phyloP scores from a whole-genome alignment of 2,797 vertebrate genomes.

The Morelia viridis region DNA sequence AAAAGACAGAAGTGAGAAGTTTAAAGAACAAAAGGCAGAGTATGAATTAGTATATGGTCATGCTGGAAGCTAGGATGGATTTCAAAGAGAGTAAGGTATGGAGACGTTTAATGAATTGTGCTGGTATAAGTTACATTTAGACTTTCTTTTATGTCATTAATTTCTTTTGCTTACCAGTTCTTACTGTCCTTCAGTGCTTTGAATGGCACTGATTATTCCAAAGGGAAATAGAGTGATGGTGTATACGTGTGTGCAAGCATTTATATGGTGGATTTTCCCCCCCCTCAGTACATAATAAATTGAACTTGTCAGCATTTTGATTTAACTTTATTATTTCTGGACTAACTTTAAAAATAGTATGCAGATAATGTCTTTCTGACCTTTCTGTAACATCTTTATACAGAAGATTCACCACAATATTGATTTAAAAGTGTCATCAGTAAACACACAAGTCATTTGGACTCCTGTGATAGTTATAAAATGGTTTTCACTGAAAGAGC shows the following conservation, averaged over 20 bases:
- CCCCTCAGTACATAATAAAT: not conserved
- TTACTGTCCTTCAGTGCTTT: not conserved
- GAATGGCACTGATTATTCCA: not conserved
- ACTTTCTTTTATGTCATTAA: not conserved
- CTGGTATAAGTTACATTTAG: not conserved
- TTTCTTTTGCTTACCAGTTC: not conserved
- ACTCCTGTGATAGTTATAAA: not conserved
- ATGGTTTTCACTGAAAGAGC: slow-evolving; percentile 18
- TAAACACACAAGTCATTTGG: not conserved
- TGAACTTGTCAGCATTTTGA: slow-evolving; percentile 2
- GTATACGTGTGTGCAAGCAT: not conserved
- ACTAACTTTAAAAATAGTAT: not conserved
- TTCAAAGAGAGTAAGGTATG: not conserved
- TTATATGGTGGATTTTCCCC: not conserved
- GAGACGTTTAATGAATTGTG: not conserved
- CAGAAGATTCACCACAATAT: not conserved
- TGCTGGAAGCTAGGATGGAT: not conserved
- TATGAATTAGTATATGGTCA: not conserved
- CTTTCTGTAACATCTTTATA: not conserved
- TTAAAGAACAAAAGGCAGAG: not conserved
- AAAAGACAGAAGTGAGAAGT: not conserved
- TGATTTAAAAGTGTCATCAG: slow-evolving; percentile 1
- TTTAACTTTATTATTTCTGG: not conserved
- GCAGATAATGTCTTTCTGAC: not conserved
- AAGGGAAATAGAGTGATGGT: not conserved